These are phyloP conservation scores for Leistus spinibarbis DNA, from an alignment of 2,888 invertebrate species.

Conservation along the genomic window DNA sequence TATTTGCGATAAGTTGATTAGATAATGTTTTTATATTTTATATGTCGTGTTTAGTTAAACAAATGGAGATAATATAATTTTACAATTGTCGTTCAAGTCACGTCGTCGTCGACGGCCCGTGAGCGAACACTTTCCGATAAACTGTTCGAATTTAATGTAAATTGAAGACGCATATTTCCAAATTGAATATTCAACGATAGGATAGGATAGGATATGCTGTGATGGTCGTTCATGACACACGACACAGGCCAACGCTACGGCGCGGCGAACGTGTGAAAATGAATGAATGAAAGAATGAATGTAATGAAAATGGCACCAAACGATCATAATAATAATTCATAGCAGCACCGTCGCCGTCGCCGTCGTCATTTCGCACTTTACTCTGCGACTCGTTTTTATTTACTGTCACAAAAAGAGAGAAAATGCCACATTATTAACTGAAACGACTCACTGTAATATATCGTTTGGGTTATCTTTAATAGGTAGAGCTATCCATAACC, in stretches of 20 bases:
- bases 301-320: not conserved
- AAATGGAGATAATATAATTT: conserved; percentile 26
- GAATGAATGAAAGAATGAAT: not conserved
- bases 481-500: no score
- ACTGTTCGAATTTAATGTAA: conserved; percentile 34
- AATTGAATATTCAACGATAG: conserved; percentile 34
- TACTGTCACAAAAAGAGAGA: not conserved
- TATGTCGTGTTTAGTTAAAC: conserved; percentile 7
- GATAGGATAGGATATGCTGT: no score
- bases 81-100: conserved; percentile 30
- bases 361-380: no score
- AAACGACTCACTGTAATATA: not conserved
- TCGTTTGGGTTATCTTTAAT: not conserved
- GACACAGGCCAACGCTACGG: not conserved
- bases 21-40: not conserved
- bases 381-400: not conserved
- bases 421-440: not conserved
- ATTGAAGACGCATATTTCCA: conserved; percentile 33
- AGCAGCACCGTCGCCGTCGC: not conserved
- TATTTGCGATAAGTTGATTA: no score
- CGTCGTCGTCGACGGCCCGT: conserved; percentile 13
- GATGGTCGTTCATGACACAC: not conserved
- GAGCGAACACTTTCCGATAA: conserved; percentile 23
- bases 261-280: not conserved
- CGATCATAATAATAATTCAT: not conserved